phyloP scores from a whole-genome alignment of 2,797 vertebrate species.

The Microcaecilia unicolor region DNA sequence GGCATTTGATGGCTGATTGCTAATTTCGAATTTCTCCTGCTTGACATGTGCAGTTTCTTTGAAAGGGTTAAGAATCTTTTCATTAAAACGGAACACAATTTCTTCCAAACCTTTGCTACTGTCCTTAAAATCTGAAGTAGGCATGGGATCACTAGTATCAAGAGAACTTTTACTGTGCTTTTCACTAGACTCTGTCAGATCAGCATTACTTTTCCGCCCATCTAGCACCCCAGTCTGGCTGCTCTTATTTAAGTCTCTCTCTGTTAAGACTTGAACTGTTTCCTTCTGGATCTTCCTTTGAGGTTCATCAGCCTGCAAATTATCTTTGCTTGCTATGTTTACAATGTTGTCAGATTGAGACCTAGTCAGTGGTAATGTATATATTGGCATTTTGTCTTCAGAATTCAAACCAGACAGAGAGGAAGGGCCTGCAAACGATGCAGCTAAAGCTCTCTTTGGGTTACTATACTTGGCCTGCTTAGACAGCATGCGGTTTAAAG shows the following conservation, averaged over 20 bases:
- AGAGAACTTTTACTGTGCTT: neutral
- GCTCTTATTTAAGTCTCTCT: neutral
- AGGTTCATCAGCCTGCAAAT: neutral
- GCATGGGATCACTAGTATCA: neutral
- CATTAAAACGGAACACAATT: neutral
- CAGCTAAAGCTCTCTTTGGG: neutral
- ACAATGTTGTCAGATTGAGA: conserved; percentile 54
- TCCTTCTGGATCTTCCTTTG: neutral
- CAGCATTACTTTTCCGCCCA: neutral
- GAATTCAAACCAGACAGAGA: conserved; percentile 25
- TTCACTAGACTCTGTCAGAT: neutral
- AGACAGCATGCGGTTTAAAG: conserved; percentile 32
- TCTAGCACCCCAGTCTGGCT: neutral
- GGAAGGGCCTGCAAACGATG: neutral
- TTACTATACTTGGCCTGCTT: conserved; percentile 3
- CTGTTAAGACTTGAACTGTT: neutral
- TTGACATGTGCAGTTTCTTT: neutral
- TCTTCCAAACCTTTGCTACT: neutral
- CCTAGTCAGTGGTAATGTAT: conserved; percentile 23
- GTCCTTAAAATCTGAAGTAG: rapidly evolving
- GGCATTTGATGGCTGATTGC: rapidly evolving
- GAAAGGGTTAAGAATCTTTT: conserved; percentile 5
- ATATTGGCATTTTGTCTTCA: neutral
- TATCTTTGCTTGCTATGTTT: conserved; percentile 20
- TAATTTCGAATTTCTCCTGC: neutral